These are phyloP conservation scores for Pteronotus mesoamericanus DNA, from an alignment of 2,797 vertebrate genomes.

Conservation along the genomic window DNA sequence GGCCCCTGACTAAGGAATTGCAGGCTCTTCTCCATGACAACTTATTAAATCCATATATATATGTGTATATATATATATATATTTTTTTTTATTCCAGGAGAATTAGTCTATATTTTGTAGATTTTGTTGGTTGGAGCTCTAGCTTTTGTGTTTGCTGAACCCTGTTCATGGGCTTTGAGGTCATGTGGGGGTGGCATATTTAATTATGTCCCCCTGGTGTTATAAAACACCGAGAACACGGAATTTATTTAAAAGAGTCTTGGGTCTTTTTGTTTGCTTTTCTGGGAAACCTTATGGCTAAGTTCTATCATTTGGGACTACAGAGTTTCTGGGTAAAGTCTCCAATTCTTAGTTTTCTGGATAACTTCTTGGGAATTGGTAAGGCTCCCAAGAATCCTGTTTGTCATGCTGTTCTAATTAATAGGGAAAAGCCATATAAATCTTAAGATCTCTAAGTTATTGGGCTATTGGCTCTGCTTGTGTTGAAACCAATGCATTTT, in stretches of 20 bases:
- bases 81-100: background rate
- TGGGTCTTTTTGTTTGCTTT: conserved; percentile 38
- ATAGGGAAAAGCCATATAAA: background rate
- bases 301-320: conserved; percentile 31
- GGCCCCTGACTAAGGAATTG: background rate
- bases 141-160: background rate
- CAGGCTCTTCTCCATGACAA: background rate
- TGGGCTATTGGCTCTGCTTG: background rate
- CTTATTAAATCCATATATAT: background rate
- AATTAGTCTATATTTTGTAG: background rate
- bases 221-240: conserved; percentile 35
- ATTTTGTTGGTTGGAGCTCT: background rate
- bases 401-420: conserved; percentile 42
- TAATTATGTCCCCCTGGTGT: conserved; percentile 5
- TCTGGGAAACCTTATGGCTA: conserved; percentile 23
- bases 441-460: conserved; percentile 25
- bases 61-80: background rate
- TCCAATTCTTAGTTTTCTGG: conserved; percentile 46
- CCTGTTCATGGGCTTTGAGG: background rate
- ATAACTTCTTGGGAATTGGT: conserved; percentile 44
- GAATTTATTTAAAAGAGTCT: background rate
- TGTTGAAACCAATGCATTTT: background rate
- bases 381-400: background rate
- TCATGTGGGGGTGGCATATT: background rate
- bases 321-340: conserved; percentile 42